Evolutionary conservation across 1,140 invertebrate species (phyloP).

Genomic region (Pogonomyrmex californicus): DNA sequence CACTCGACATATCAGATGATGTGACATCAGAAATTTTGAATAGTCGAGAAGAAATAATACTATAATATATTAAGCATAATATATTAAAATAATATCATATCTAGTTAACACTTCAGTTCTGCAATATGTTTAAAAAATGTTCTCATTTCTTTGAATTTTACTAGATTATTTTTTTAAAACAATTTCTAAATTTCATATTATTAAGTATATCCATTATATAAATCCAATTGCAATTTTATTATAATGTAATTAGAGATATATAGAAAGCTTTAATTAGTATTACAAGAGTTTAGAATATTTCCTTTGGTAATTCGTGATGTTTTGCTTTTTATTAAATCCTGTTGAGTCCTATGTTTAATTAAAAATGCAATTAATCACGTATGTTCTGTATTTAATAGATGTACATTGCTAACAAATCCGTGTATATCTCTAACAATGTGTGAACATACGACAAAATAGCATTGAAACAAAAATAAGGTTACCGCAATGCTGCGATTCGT

Average conservation of each 20-base stretch:
- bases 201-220: background rate
- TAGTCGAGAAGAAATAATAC: background rate
- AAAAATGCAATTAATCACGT: background rate
- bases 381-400: background rate
- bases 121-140: background rate
- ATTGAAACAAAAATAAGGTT: slow-evolving; percentile 70
- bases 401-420: background rate
- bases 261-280: background rate
- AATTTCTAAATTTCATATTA: background rate
- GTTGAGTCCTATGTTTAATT: background rate
- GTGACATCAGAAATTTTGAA: slow-evolving; percentile 25
- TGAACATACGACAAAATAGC: slow-evolving; percentile 51
- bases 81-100: slow-evolving; percentile 3
- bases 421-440: background rate
- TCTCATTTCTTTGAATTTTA: background rate
- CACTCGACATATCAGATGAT: background rate
- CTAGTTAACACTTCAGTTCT: background rate
- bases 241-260: background rate
- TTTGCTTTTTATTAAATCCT: background rate
- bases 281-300: slow-evolving; percentile 8
- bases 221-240: background rate
- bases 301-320: background rate
- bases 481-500: slow-evolving; percentile 55
- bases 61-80: background rate
- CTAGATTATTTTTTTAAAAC: background rate